These are phyloP conservation scores for Cistogaster globosa DNA, from an alignment of 2,888 invertebrate species.

Conservation along the genomic window DNA sequence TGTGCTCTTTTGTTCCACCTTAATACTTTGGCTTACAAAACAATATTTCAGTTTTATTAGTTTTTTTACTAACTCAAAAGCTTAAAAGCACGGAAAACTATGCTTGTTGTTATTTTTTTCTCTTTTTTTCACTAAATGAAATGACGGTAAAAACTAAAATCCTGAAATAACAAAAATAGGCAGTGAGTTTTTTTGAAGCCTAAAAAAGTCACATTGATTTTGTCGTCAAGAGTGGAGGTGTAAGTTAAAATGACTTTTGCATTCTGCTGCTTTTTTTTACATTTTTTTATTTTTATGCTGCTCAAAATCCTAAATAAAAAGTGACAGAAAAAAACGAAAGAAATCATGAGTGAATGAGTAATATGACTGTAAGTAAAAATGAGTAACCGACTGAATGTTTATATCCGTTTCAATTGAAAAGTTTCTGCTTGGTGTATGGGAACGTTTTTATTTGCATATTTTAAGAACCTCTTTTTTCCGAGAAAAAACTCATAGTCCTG, in stretches of 20 bases:
- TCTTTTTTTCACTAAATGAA: neutral
- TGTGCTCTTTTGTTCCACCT: conserved; percentile 5
- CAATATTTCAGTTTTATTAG: conserved; percentile 32
- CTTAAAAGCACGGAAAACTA: conserved; percentile 67
- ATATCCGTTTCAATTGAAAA: conserved; percentile 46
- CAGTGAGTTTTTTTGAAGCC: conserved; percentile 36
- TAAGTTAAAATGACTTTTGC: conserved; percentile 64
- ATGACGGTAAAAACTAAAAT: conserved; percentile 41
- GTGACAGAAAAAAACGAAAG: conserved; percentile 27
- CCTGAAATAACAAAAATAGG: conserved; percentile 45
- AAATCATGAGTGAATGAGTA: too few species aligned
- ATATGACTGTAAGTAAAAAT: conserved; percentile 40
- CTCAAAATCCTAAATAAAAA: conserved; percentile 41
- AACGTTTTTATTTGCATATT: conserved; percentile 35
- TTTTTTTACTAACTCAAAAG: conserved; percentile 38
- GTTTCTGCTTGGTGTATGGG: conserved; percentile 21
- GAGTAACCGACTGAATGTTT: conserved; percentile 47
- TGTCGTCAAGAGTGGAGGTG: conserved; percentile 39
- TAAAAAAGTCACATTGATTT: conserved; percentile 69
- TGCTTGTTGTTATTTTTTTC: conserved; percentile 25
- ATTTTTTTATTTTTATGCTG: conserved; percentile 31
- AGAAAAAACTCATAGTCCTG: conserved; percentile 8
- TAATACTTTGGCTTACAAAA: conserved; percentile 28
- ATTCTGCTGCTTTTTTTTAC: conserved; percentile 21
- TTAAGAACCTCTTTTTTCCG: conserved; percentile 8